Evolutionary conservation across 2,888 invertebrate genomes (phyloP).

Genomic region (Zaprionus lineosus): DNA sequence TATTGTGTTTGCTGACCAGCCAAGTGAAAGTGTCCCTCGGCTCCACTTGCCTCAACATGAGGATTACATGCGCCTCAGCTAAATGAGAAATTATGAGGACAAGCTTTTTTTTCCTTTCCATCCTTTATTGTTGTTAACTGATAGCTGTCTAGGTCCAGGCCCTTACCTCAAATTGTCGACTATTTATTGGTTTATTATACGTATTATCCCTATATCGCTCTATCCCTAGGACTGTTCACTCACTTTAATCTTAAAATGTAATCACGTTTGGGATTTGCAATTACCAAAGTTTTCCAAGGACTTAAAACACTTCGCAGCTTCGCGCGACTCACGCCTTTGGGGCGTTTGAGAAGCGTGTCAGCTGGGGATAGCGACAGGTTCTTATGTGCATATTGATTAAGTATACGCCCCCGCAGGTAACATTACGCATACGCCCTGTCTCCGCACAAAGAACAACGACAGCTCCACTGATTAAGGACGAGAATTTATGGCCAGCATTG

Average conservation of each 20-base stretch:
- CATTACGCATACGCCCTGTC: conserved; percentile 46
- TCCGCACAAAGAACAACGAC: conserved; percentile 18
- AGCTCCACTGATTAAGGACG: conserved; percentile 44
- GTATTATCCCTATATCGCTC: background rate
- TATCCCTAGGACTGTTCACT: too few species aligned
- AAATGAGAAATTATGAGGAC: conserved; percentile 68
- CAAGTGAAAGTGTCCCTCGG: conserved; percentile 49
- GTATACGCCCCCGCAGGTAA: conserved; percentile 41
- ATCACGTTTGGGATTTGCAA: background rate
- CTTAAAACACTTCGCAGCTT: background rate
- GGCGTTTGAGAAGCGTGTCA: background rate
- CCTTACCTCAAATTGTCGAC: conserved; percentile 15
- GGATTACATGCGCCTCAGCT: conserved; percentile 71
- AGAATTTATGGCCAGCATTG: conserved; percentile 59
- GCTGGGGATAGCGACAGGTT: conserved; percentile 9
- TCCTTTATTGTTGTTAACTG: conserved; percentile 15
- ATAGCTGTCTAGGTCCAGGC: background rate
- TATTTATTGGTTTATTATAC: conserved; percentile 24
- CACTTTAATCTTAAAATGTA: conserved; percentile 3
- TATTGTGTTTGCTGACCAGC: conserved; percentile 61
- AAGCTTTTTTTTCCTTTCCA: conserved; percentile 13
- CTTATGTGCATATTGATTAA: conserved; percentile 17
- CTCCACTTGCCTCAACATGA: conserved; percentile 47
- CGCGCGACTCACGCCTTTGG: background rate
- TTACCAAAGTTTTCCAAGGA: background rate